Conservation (phyloP, 2,888 invertebrate genomes). For the Pelosia muscerda region DNA sequence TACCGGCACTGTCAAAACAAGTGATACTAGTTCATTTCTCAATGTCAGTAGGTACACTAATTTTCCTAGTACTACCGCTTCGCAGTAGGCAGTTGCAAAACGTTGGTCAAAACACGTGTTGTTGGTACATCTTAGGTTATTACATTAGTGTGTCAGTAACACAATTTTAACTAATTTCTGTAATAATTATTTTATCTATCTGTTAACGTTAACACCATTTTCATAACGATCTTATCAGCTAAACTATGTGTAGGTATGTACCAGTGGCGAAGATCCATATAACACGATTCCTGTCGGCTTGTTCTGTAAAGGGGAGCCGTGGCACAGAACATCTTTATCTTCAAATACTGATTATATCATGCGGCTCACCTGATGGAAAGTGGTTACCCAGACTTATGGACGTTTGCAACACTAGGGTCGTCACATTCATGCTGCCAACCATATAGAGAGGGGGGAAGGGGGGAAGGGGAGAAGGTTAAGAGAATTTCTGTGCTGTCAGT, state of each 20-base stretch:
- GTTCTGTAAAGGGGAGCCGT: too few relatives aligned
- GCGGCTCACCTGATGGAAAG: too few relatives aligned
- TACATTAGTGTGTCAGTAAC: background rate
- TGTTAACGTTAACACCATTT: background rate
- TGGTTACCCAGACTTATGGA: too few relatives aligned
- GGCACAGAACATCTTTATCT: too few relatives aligned
- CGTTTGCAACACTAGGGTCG: too few relatives aligned
- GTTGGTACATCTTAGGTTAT: background rate
- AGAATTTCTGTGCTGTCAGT: too few relatives aligned
- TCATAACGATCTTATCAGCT: background rate
- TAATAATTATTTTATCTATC: background rate
- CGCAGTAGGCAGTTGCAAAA: slow-evolving; percentile 10
- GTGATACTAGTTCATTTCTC: slow-evolving; percentile 5
- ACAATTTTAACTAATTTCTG: background rate
- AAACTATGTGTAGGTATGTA: background rate
- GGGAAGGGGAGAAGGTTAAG: too few relatives aligned
- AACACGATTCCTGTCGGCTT: too few relatives aligned
- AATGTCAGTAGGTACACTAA: background rate
- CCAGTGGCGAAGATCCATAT: too few relatives aligned
- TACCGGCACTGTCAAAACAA: background rate
- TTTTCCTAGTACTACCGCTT: background rate
- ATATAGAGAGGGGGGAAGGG: too few relatives aligned
- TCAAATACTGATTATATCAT: too few relatives aligned
- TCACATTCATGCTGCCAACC: too few relatives aligned
- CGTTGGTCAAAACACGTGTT: slow-evolving; percentile 13